A percentile compares a stretch with the other conserved stretches of the same genome.
Evolutionary conservation across 2,113 vertebrate species (phyloP).

Genomic region (Tragulus kanchil): DNA sequence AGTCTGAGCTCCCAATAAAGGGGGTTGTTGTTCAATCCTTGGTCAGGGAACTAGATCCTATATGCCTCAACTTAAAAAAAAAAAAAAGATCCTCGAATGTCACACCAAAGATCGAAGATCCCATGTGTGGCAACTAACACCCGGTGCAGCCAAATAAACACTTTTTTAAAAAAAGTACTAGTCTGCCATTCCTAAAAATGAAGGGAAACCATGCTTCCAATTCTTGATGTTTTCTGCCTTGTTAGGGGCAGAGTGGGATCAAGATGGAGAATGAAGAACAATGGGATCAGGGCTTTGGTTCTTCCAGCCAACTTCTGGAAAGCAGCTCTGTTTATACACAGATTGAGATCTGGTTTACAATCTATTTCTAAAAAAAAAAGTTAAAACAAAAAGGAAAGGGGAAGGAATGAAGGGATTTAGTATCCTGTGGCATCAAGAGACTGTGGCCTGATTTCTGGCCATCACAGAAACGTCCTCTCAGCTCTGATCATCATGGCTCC

Average conservation of each 20-base stretch:
- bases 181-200: not conserved
- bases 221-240: not conserved
- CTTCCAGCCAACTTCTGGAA: not conserved
- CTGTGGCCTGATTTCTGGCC: not conserved
- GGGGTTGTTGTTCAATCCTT: not conserved
- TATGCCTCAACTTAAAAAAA: not conserved
- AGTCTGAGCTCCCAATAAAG: not conserved
- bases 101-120: not conserved
- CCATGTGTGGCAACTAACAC: not conserved
- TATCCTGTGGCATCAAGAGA: not conserved
- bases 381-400: not conserved
- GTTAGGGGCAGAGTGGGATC: fast-evolving
- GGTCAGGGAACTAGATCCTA: not conserved
- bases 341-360: constrained; percentile 24
- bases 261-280: not conserved
- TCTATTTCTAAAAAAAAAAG: not conserved
- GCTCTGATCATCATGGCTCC: not conserved
- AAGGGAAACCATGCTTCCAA: not conserved
- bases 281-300: not conserved
- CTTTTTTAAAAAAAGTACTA: not conserved
- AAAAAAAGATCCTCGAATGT: not conserved
- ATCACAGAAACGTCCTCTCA: not conserved
- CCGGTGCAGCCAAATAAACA: not conserved
- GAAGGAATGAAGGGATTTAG: not conserved
- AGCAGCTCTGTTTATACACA: not conserved